Percentiles rank a stretch among this genome's conserved stretches.
Conservation (phyloP, 2,888 invertebrate species). For the Leptarthrus brevirostris region DNA sequence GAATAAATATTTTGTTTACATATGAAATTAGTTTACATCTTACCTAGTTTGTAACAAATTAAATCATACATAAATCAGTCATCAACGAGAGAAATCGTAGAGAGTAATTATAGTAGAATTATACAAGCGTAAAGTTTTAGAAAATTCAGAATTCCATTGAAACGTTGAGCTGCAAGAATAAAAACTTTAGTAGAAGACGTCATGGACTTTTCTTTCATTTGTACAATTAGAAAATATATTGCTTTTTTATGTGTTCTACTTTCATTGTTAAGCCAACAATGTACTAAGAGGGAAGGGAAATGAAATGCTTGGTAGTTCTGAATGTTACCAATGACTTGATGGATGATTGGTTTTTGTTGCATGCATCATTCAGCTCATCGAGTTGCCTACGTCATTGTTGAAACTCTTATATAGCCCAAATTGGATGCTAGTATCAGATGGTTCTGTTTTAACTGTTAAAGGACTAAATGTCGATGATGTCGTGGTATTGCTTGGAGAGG, state of each 20-base stretch:
- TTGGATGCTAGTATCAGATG: slow-evolving; percentile 56
- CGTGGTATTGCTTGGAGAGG: slow-evolving; percentile 54
- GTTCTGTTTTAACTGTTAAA: slow-evolving; percentile 59
- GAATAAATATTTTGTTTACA: slow-evolving; percentile 35
- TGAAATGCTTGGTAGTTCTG: neutral
- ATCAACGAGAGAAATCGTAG: slow-evolving; percentile 43
- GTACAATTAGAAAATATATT: slow-evolving; percentile 37
- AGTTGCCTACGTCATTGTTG: neutral
- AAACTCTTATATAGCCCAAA: slow-evolving; percentile 55
- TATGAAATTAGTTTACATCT: slow-evolving; percentile 37
- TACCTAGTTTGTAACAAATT: slow-evolving; percentile 42
- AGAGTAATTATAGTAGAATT: slow-evolving; percentile 30
- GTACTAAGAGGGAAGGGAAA: slow-evolving; percentile 7
- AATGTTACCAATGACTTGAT: neutral
- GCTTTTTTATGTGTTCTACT: slow-evolving; percentile 34
- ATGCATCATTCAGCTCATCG: slow-evolving; percentile 29
- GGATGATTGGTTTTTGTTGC: neutral
- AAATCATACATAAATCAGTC: slow-evolving; percentile 42
- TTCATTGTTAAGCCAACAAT: slow-evolving; percentile 14
- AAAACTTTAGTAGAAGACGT: slow-evolving; percentile 32
- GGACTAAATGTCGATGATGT: slow-evolving; percentile 59
- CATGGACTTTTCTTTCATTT: slow-evolving; percentile 11
- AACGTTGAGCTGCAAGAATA: slow-evolving; percentile 44
- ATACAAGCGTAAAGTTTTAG: slow-evolving; percentile 38
- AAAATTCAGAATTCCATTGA: slow-evolving; percentile 35